Percentiles rank a stretch among this genome's conserved stretches.
Evolutionary conservation across 2,888 invertebrate genomes (phyloP).

Genomic region (Ecdyonurus torrentis): DNA sequence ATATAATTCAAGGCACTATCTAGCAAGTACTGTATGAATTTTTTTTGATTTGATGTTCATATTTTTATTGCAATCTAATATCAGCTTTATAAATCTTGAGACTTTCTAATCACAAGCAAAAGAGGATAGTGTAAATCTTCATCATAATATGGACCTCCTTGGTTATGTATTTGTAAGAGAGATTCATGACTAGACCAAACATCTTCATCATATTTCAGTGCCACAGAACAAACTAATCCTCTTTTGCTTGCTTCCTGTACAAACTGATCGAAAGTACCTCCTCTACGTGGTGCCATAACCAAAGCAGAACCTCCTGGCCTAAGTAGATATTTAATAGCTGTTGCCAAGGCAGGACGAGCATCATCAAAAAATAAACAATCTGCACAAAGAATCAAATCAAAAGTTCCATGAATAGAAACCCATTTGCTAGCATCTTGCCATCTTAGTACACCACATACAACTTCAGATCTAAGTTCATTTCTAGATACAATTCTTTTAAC

Average conservation of each 20-base stretch:
- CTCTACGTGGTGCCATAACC: conserved; percentile 60
- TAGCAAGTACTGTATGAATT: too few relatives aligned
- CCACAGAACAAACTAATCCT: conserved; percentile 38
- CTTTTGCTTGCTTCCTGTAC: conserved; percentile 38
- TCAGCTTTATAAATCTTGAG: neutral
- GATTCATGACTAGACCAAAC: conserved; percentile 51
- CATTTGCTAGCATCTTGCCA: conserved; percentile 17
- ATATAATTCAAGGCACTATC: too few relatives aligned
- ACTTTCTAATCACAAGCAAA: conserved; percentile 41
- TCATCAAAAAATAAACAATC: conserved; percentile 69
- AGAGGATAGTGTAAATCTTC: conserved; percentile 56
- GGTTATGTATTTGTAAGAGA: conserved; percentile 22
- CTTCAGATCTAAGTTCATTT: conserved; percentile 38
- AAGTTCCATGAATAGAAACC: conserved; percentile 26
- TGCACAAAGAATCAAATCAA: conserved; percentile 57
- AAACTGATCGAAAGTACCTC: conserved; percentile 51
- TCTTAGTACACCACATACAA: conserved; percentile 24
- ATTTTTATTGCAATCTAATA: neutral
- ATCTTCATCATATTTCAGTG: conserved; percentile 41
- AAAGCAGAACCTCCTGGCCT: conserved; percentile 43
- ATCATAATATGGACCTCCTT: conserved; percentile 41
- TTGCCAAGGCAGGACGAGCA: conserved; percentile 44
- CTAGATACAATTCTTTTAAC: conserved; percentile 44
- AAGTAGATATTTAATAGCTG: conserved; percentile 46
- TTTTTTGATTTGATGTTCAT: too few relatives aligned